phyloP scores from a whole-genome alignment of 2,888 invertebrate genomes.

The Julus scandinavius region DNA sequence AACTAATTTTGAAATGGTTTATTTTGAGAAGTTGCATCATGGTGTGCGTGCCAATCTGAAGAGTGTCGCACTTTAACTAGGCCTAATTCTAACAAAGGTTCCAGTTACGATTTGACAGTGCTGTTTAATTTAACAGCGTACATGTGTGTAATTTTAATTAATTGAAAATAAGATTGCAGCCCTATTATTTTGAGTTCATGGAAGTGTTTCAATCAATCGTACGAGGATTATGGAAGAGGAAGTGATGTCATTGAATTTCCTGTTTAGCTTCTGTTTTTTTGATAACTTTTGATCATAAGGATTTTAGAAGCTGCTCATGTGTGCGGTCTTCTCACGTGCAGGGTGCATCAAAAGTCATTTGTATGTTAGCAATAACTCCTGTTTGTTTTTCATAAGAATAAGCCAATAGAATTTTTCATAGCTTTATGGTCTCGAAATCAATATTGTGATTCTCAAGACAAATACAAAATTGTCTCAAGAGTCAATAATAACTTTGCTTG shows the following conservation, averaged over 20 bases:
- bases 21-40: neutral
- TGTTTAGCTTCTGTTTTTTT: neutral
- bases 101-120: neutral
- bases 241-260: neutral
- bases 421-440: too few relatives aligned
- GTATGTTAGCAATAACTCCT: too few relatives aligned
- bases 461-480: neutral
- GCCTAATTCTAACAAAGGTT: neutral
- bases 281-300: neutral
- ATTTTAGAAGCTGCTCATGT: neutral
- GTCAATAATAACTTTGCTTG: neutral
- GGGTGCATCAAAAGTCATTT: too few relatives aligned
- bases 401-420: too few relatives aligned
- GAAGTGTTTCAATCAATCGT: neutral
- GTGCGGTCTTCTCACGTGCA: neutral
- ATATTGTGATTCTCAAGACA: too few relatives aligned
- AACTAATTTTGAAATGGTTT: neutral
- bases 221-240: neutral
- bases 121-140: constrained; percentile 13
- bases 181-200: neutral
- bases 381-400: too few relatives aligned
- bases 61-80: neutral
- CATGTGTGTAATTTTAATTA: neutral
- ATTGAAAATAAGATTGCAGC: constrained; percentile 20
- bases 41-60: neutral